phyloP scores from a whole-genome alignment of 2,113 vertebrate genomes.

The Xerus inauris region DNA sequence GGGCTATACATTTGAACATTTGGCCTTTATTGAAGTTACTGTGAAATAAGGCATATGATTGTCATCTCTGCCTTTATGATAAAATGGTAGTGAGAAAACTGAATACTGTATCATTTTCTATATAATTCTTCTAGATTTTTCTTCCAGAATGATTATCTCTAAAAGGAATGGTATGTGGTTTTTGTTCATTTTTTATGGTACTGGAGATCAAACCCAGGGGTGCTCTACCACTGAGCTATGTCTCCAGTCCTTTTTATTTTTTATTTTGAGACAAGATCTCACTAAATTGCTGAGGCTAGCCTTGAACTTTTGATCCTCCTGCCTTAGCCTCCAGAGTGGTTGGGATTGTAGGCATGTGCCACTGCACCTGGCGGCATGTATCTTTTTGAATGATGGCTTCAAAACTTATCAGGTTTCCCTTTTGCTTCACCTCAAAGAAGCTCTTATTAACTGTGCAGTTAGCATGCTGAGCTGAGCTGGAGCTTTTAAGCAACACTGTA shows the following conservation, averaged over 20 bases:
- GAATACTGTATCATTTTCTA: not conserved
- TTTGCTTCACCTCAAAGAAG: not conserved
- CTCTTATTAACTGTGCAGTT: not conserved
- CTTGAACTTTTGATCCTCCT: too few relatives aligned
- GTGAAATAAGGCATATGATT: not conserved
- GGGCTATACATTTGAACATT: not conserved
- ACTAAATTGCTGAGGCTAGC: too few relatives aligned
- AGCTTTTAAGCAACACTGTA: not conserved
- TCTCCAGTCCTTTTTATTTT: not conserved
- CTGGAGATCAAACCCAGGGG: too few relatives aligned
- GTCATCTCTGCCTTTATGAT: not conserved
- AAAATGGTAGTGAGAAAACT: not conserved
- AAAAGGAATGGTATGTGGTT: not conserved
- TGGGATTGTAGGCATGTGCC: too few relatives aligned
- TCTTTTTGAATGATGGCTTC: slow-evolving; percentile 13
- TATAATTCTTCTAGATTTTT: not conserved
- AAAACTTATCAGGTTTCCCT: not conserved
- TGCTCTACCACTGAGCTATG: too few relatives aligned
- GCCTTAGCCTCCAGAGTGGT: too few relatives aligned
- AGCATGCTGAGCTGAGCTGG: not conserved
- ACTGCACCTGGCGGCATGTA: not conserved
- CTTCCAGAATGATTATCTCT: not conserved
- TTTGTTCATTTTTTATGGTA: too few relatives aligned
- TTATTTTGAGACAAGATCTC: not conserved
- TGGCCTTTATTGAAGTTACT: not conserved